Evolutionary conservation across 2,797 vertebrate genomes (phyloP).

Genomic region (Parauchenoglanis ngamensis): DNA sequence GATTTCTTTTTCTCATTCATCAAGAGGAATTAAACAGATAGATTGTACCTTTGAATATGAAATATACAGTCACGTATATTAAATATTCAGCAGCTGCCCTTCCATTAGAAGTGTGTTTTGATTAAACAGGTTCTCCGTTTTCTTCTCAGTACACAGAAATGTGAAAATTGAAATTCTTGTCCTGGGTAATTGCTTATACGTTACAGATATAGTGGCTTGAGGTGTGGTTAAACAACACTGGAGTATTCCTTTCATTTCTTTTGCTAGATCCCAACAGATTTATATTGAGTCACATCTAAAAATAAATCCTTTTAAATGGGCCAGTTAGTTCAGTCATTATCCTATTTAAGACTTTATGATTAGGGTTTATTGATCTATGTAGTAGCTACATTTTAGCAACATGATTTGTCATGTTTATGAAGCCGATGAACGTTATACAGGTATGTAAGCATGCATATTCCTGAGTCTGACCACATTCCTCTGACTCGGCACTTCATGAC

Average conservation of each 20-base stretch:
- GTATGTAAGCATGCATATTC: conserved; percentile 22
- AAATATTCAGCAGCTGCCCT: neutral
- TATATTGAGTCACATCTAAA: conserved; percentile 15
- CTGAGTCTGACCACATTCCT: neutral
- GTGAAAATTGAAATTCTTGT: neutral
- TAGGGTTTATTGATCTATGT: neutral
- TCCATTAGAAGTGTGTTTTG: neutral
- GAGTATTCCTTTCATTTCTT: neutral
- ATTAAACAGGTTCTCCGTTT: neutral
- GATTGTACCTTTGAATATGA: neutral
- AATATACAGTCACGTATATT: neutral
- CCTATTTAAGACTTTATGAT: neutral
- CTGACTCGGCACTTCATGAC: conserved; percentile 17
- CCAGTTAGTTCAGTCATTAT: neutral
- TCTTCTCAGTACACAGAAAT: neutral
- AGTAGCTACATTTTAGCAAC: neutral
- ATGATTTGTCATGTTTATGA: conserved; percentile 6
- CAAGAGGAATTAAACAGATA: neutral
- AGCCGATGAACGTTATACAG: conserved; percentile 25
- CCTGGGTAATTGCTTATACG: neutral
- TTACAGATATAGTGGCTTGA: neutral
- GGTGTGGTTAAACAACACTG: neutral
- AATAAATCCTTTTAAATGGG: conserved; percentile 8
- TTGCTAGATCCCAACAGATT: conserved; percentile 1
- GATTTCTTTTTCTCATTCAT: neutral